phyloP scores from a whole-genome alignment of 2,797 vertebrate species.

The Ispidina lecontei region DNA sequence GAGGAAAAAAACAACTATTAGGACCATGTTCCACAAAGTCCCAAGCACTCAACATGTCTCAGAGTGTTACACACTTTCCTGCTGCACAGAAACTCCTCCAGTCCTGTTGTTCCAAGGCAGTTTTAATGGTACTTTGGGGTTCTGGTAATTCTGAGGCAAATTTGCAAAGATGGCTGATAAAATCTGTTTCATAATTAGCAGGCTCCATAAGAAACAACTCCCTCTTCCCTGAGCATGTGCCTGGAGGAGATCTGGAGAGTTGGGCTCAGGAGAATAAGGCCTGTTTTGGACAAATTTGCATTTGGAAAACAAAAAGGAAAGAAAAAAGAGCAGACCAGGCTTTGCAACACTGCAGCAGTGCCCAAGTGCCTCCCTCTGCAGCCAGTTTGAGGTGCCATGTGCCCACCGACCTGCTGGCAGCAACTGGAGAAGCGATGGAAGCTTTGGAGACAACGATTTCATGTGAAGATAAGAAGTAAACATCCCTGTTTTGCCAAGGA shows the following conservation, averaged over 20 bases:
- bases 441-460: background rate
- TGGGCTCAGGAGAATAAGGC: conserved; percentile 26
- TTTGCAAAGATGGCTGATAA: conserved; percentile 43
- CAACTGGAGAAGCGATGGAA: background rate
- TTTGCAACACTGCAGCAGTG: too few species aligned
- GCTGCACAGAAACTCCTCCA: background rate
- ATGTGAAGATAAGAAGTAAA: background rate
- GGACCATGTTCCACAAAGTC: background rate
- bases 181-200: conserved; percentile 57
- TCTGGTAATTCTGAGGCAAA: conserved; percentile 25
- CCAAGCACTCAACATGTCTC: background rate
- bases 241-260: conserved; percentile 12
- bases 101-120: conserved; percentile 16
- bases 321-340: too few species aligned
- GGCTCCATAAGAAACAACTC: background rate
- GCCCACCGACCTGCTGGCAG: background rate
- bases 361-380: background rate
- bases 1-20: background rate
- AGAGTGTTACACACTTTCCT: background rate
- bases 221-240: conserved; percentile 37
- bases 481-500: background rate
- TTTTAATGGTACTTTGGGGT: conserved; percentile 41
- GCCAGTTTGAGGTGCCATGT: background rate
- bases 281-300: conserved; percentile 25
- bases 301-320: background rate